Conservation (phyloP, 2,113 vertebrate genomes). For the Fulica atra region DNA sequence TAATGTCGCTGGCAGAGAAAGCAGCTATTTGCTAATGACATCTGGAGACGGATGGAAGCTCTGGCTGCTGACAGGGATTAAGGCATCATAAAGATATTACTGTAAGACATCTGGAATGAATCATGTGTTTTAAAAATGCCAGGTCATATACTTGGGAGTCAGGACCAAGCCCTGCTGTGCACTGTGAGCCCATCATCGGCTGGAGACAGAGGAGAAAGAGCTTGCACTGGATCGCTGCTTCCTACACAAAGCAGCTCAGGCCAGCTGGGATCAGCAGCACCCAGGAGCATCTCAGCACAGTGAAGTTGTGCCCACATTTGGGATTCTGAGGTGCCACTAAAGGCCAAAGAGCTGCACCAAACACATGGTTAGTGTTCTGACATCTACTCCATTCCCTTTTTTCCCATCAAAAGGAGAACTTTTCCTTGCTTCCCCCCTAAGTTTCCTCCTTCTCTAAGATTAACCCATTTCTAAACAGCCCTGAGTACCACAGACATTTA, state of each 20-base stretch:
- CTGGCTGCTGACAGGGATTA: background rate
- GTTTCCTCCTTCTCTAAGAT: background rate
- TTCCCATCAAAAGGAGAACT: background rate
- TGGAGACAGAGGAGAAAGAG: background rate
- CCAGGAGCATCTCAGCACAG: rapidly evolving
- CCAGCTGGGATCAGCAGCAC: background rate
- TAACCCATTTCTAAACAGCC: background rate
- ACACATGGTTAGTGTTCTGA: background rate
- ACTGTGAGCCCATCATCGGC: background rate
- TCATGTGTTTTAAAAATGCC: background rate
- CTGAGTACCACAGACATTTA: background rate
- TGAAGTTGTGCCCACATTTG: background rate
- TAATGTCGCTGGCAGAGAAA: background rate
- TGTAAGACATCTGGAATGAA: background rate
- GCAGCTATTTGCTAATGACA: background rate
- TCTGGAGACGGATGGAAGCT: background rate
- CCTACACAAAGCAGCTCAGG: background rate
- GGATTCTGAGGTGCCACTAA: background rate
- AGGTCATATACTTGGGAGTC: background rate
- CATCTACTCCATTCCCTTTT: background rate
- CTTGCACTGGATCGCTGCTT: background rate
- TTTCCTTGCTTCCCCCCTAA: background rate
- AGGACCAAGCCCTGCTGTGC: background rate
- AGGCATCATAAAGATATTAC: background rate
- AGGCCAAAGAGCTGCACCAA: background rate